Conservation (phyloP, 92 coral and sea anemone genomes). For the Siderastrea radians region DNA sequence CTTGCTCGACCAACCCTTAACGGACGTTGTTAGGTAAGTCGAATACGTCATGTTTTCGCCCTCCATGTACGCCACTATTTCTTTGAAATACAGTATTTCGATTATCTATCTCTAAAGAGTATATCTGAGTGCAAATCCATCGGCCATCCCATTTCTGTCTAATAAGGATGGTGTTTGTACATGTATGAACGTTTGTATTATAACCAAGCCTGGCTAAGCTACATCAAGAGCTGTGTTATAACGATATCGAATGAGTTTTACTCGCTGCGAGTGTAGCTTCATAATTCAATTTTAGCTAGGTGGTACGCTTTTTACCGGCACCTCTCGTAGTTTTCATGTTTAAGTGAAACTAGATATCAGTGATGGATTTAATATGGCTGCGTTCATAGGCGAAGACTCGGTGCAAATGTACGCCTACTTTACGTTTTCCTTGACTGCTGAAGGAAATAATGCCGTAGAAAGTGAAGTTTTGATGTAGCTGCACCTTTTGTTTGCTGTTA, state of each 20-base stretch:
- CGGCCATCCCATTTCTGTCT: constrained; percentile 16
- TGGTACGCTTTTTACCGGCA: background rate
- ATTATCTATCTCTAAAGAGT: background rate
- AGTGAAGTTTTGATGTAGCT: background rate
- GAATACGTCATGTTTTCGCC: constrained; percentile 25
- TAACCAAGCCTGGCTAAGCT: background rate
- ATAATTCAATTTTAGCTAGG: background rate
- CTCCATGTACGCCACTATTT: constrained; percentile 11
- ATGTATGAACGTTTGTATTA: background rate
- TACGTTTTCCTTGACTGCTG: background rate
- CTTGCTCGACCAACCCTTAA: constrained; percentile 61
- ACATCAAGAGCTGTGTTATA: background rate
- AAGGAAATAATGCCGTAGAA: background rate
- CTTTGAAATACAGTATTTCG: constrained; percentile 3
- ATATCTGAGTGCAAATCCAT: constrained; percentile 2
- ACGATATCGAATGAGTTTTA: background rate
- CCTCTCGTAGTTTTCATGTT: constrained; percentile 11
- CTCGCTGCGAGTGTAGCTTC: background rate
- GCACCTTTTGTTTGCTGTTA: background rate
- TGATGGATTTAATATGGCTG: constrained; percentile 16
- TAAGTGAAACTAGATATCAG: constrained; percentile 15
- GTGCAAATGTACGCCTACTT: constrained; percentile 21
- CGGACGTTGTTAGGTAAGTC: constrained; percentile 73
- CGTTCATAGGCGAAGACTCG: background rate
- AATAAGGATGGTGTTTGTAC: constrained; percentile 20